Percentiles rank a stretch among this genome's conserved stretches.
These are phyloP conservation scores for Acholoe squamosa DNA, from an alignment of 2,888 invertebrate species.

Conservation along the genomic window DNA sequence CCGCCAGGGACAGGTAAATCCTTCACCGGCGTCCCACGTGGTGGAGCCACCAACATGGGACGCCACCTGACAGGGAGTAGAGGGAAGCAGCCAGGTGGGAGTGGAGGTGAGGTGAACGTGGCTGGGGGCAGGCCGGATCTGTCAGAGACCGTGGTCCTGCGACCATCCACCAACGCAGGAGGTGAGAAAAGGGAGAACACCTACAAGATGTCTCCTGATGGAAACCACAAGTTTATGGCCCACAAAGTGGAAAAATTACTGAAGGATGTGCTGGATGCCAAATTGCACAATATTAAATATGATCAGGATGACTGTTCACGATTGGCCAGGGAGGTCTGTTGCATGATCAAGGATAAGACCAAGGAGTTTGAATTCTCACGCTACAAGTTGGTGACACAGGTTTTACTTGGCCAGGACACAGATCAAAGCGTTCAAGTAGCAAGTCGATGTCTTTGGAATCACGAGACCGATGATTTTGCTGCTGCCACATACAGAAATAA, in stretches of 20 bases:
- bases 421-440: constrained; percentile 70
- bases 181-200: constrained; percentile 45
- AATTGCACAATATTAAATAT: constrained; percentile 68
- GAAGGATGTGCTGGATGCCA: constrained; percentile 68
- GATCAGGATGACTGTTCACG: constrained; percentile 68
- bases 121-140: neutral
- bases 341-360: constrained; percentile 69
- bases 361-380: constrained; percentile 69
- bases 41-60: neutral
- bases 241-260: constrained; percentile 68
- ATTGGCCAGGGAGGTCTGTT: constrained; percentile 68
- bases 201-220: constrained; percentile 21
- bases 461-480: constrained; percentile 70
- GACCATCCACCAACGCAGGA: constrained; percentile 25
- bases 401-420: constrained; percentile 70
- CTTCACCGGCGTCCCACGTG: neutral
- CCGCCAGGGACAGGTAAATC: neutral
- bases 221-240: constrained; percentile 54
- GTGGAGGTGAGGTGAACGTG: neutral
- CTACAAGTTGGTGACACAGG: constrained; percentile 71
- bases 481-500: constrained; percentile 70
- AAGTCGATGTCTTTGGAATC: constrained; percentile 71
- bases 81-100: neutral
- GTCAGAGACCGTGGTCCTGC: constrained; percentile 24
- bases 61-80: constrained; percentile 30